phyloP scores from a whole-genome alignment of 2,888 invertebrate species.

The Patella pellucida region DNA sequence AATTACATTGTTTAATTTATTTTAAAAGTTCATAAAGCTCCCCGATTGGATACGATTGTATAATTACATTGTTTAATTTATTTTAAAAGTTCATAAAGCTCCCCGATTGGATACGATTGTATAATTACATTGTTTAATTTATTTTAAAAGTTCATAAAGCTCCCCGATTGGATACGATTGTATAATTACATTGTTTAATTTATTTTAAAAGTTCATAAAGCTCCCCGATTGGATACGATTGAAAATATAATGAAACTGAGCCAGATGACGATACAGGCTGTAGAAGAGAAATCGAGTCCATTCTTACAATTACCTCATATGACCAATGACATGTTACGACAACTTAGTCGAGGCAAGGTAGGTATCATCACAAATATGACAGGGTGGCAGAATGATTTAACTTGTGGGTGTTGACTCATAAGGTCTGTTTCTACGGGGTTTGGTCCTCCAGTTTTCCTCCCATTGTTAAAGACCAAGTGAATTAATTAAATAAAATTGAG shows the following conservation, averaged over 20 bases:
- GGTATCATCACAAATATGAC: slow-evolving; percentile 66
- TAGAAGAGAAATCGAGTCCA: slow-evolving; percentile 96
- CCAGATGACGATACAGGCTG: slow-evolving; percentile 96
- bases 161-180: slow-evolving; percentile 80
- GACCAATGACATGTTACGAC: slow-evolving; percentile 83
- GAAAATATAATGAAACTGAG: slow-evolving; percentile 98
- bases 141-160: slow-evolving; percentile 46
- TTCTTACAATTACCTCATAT: slow-evolving; percentile 94
- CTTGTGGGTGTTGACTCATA: too few species aligned
- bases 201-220: slow-evolving; percentile 43
- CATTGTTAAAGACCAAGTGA: too few species aligned
- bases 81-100: slow-evolving; percentile 47
- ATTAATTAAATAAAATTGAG: too few species aligned
- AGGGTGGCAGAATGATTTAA: too few species aligned
- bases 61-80: too few species aligned
- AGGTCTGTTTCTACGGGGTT: too few species aligned
- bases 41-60: slow-evolving; percentile 89
- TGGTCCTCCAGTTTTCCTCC: too few species aligned
- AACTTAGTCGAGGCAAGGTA: slow-evolving; percentile 77
- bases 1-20: too few species aligned
- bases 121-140: too few species aligned
- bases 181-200: too few species aligned
- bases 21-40: slow-evolving; percentile 52
- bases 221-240: slow-evolving; percentile 84
- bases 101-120: slow-evolving; percentile 88